phyloP scores from a whole-genome alignment of 2,113 vertebrate genomes.

The Pampusana beccarii region DNA sequence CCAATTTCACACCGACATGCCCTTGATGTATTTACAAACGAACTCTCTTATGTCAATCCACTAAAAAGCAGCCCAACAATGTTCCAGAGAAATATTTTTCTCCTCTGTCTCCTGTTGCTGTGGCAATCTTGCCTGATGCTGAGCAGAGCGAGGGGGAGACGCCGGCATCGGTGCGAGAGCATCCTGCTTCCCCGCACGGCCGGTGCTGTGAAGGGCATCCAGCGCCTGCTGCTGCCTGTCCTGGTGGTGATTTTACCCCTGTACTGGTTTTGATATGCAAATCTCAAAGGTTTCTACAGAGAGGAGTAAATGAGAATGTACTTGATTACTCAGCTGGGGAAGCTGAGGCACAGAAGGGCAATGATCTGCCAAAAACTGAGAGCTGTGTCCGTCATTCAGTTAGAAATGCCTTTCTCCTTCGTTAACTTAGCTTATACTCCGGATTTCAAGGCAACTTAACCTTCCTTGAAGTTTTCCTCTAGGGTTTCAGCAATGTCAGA shows the following conservation, averaged over 20 bases:
- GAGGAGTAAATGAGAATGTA: neutral
- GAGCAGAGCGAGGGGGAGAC: neutral
- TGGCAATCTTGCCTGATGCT: neutral
- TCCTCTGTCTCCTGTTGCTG: neutral
- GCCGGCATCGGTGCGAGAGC: neutral
- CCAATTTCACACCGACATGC: constrained; percentile 70
- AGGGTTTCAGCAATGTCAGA: neutral
- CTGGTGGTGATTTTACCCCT: neutral
- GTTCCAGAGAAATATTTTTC: neutral
- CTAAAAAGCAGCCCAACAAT: constrained; percentile 4
- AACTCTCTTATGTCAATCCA: constrained; percentile 33
- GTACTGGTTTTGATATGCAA: rapidly evolving
- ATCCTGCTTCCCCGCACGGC: neutral
- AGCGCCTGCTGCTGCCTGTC: neutral
- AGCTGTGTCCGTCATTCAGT: neutral
- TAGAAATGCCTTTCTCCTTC: neutral
- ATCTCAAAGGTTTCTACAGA: neutral
- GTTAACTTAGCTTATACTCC: neutral
- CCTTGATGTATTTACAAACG: constrained; percentile 35
- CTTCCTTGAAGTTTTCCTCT: neutral
- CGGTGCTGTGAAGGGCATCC: neutral
- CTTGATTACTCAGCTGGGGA: neutral
- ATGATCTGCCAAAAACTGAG: neutral
- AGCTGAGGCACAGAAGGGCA: neutral
- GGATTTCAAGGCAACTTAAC: neutral